Conservation (phyloP, 2,888 invertebrate species). For the Pachydiplax longipennis region DNA sequence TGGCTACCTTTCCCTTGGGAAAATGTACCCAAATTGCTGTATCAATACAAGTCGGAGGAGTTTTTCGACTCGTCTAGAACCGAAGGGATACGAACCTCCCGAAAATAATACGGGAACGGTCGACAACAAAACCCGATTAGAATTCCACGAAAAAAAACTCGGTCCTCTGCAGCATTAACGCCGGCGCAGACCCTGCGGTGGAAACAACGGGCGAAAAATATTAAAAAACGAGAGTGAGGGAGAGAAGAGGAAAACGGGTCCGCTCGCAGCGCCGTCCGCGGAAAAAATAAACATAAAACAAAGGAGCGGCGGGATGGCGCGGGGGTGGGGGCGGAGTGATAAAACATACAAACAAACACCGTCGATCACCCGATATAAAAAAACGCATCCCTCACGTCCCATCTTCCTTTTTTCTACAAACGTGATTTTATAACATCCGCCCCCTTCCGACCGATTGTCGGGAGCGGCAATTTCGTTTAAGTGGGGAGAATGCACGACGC, state of each 20-base stretch:
- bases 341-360: conserved; percentile 2
- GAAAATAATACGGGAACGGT: background rate
- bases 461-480: background rate
- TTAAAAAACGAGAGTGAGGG: background rate
- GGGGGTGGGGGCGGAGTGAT: background rate
- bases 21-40: too few species aligned
- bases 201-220: background rate
- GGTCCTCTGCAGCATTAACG: background rate
- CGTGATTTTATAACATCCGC: background rate
- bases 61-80: too few species aligned
- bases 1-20: too few species aligned
- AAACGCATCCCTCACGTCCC: background rate
- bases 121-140: background rate
- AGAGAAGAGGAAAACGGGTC: background rate
- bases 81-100: too few species aligned
- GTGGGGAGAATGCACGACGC: background rate
- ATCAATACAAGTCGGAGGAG: too few species aligned
- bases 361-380: background rate
- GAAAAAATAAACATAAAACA: background rate
- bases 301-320: background rate
- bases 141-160: background rate
- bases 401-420: background rate
- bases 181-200: background rate
- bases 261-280: background rate
- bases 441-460: background rate